Evolutionary conservation across 1,140 invertebrate genomes (phyloP).

Genomic region (Harpegnathos saltator): DNA sequence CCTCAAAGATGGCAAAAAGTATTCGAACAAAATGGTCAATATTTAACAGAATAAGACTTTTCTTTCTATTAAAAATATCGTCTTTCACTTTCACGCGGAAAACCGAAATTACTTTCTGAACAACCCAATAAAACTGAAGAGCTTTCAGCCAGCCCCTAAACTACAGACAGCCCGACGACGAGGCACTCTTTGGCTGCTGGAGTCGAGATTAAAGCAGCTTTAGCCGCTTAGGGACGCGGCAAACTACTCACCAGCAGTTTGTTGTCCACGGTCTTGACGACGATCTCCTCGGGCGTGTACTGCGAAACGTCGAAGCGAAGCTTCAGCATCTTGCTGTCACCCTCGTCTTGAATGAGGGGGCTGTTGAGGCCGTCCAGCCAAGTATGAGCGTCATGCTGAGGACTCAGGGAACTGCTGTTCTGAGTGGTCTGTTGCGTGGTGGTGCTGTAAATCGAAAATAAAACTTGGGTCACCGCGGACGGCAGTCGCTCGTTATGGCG

Average conservation of each 20-base stretch:
- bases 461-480: slow-evolving; percentile 36
- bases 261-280: slow-evolving; percentile 98
- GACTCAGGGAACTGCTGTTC: slow-evolving; percentile 84
- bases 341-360: slow-evolving; percentile 96
- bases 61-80: too few species aligned
- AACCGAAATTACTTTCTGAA: too few species aligned
- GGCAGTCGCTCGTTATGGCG: background rate
- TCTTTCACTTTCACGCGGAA: too few species aligned
- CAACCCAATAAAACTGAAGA: too few species aligned
- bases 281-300: slow-evolving; percentile 97
- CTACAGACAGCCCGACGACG: too few species aligned
- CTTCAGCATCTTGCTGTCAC: slow-evolving; percentile 95
- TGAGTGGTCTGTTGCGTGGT: slow-evolving; percentile 81
- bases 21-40: too few species aligned
- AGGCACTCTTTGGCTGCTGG: too few species aligned
- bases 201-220: background rate
- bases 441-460: slow-evolving; percentile 82
- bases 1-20: too few species aligned
- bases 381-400: slow-evolving; percentile 86
- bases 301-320: slow-evolving; percentile 97
- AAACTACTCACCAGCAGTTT: slow-evolving; percentile 93
- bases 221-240: background rate
- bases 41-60: too few species aligned
- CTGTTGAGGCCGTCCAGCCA: slow-evolving; percentile 94
- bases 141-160: too few species aligned